Base-by-base conservation (phyloP, 2,797 vertebrate species). In the Lophura swinhoii region DNA sequence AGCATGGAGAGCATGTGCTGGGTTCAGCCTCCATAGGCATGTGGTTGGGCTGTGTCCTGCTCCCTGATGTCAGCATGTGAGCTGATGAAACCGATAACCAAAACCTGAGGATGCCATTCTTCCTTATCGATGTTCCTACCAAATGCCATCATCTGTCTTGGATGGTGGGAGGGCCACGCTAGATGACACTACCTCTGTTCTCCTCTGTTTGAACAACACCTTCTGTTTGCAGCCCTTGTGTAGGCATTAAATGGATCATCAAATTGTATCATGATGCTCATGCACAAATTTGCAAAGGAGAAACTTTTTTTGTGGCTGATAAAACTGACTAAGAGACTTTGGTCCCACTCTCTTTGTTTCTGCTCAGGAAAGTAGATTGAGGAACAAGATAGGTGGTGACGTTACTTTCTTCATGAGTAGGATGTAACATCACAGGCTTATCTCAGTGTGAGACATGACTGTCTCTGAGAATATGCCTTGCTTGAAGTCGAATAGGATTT, bases 201-300 rank as follows among this genome's bases (percentile, higher is more conserved):
- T 75, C 7, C 24, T 21, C 10, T 64, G 14, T 11, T 56, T 56
- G 10, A 56, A 2, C 5, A 35, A 13, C 7, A 28, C 55, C 26
- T 9, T 31, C 35, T 64, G 20, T 2, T 60, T 87, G 21, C 33
- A 43, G 15, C 21, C 26, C 31, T 70, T 35, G 33, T 75, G 14
- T 44, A 58, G 35, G 68, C 15, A 28, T 24, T 43, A 46, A 63
- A 5, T 53, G 39, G 41, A 39, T 41, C 60, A 55, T 20, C 26
- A n/a, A 75, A 35, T 11, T 31, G 35, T 17, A 4, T 22, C 1
- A 3, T 29, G 21, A 10, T 71, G 48, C 14, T 35, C 1, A 1
- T 41, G 41, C 10, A 15, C n/a, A 62, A 14, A 26, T 1, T 66
- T 55, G 24, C 44, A 10, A 5, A 84, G 55, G 66, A 76, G 58